Base-by-base conservation (phyloP, 2,797 vertebrate species). In the Macrochelys suwanniensis region DNA sequence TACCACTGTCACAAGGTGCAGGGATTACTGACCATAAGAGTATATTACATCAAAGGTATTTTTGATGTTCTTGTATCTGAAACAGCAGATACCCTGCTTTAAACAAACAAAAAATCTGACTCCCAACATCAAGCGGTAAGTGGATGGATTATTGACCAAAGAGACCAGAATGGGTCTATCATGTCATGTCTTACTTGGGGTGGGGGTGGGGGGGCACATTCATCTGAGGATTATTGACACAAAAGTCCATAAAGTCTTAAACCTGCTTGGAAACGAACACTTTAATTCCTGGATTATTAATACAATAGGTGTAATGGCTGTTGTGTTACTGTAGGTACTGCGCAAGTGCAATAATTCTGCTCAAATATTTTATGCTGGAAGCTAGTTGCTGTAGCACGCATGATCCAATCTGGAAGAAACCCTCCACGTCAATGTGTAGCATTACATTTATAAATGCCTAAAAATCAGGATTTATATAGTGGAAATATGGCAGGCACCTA, bases 341-440 rank as follows among this genome's bases (percentile, higher is more conserved):
- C 16, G 77, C 54, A 7, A 0, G 1, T 47, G 26, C 31, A 87
- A 50, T 57, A 61, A 19, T 26, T 37, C 37, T 11, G 5, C 42
- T 37, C 37, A 68, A 80, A 47, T 56, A 49, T 80, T 77, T 89
- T 61, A 15, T 47, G 47, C 71, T 94, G 85, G 80, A 89, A 88
- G 88, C 59, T n/a, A 56, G 0, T 37, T 33, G 49, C 47, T 49
- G 28, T n/a, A 68, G 79, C 13, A 80, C 3, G 28, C 57, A 13
- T 31, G 13, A 59, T 59, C 57, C 28, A 31, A 59, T 88, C 85
- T 68, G 65, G 65, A n/a, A 42, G 54, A 93, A 86, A 80, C 5
- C 65, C n/a, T 57, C 84, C 78, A 59, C 61, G 86, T 47, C 74
- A 77, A 9, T 45, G 12, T 26, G 42, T 76, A 76, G 42, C 23